These are phyloP conservation scores for Dromas ardeola DNA, from an alignment of 2,113 vertebrate species.

Conservation along the genomic window DNA sequence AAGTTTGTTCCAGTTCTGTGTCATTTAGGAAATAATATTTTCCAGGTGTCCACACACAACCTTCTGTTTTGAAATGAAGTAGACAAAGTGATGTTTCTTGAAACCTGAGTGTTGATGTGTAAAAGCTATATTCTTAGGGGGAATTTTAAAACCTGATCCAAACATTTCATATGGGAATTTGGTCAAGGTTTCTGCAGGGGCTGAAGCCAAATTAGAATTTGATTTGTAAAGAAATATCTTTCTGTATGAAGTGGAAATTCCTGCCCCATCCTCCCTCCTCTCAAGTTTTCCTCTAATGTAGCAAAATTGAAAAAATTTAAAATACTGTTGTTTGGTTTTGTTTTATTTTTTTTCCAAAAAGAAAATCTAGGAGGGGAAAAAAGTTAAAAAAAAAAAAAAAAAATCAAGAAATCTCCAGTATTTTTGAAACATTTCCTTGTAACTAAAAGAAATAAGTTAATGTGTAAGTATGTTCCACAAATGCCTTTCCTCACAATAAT, in stretches of 20 bases:
- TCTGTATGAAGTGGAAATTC: not conserved
- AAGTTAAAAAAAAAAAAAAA: not conserved
- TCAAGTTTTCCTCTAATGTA: not conserved
- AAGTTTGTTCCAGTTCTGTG: not conserved
- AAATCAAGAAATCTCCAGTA: not conserved
- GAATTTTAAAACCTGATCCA: not conserved
- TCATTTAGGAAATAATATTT: conserved; percentile 6
- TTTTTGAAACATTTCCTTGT: not conserved
- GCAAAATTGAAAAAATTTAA: not conserved
- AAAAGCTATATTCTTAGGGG: not conserved
- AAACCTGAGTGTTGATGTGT: not conserved
- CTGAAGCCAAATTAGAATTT: not conserved
- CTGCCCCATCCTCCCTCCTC: too few species aligned
- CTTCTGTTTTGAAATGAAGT: not conserved
- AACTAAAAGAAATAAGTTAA: not conserved
- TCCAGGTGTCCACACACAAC: not conserved
- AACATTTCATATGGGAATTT: not conserved
- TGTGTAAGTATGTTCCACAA: not conserved
- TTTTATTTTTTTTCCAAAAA: not conserved
- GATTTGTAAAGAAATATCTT: not conserved
- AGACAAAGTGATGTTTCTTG: not conserved
- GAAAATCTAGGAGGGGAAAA: not conserved
- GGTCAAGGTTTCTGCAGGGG: not conserved
- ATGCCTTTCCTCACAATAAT: not conserved
- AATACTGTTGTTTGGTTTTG: not conserved